phyloP scores from a whole-genome alignment of 2,888 invertebrate genomes.

The Blera fallax region DNA sequence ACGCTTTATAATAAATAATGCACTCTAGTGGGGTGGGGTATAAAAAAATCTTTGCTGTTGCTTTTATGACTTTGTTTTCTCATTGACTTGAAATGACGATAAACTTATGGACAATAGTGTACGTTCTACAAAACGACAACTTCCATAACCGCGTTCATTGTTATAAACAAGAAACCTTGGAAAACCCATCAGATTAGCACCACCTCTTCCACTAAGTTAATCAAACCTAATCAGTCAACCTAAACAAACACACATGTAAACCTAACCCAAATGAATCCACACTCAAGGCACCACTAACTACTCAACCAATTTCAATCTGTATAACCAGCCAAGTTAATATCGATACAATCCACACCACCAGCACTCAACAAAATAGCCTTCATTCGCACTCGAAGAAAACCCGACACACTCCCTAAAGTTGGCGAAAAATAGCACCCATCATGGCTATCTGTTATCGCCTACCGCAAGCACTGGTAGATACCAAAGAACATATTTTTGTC shows the following conservation, averaged over 20 bases:
- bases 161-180: neutral
- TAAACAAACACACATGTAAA: neutral
- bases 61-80: too few relatives aligned
- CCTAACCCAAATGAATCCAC: neutral
- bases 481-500: neutral
- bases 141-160: too few relatives aligned
- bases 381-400: neutral
- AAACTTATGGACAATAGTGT: too few relatives aligned
- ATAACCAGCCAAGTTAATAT: neutral
- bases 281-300: neutral
- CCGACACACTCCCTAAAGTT: neutral
- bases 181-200: too few relatives aligned
- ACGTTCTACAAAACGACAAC: too few relatives aligned
- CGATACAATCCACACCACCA: neutral
- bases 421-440: neutral
- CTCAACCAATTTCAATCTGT: neutral
- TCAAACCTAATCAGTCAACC: neutral
- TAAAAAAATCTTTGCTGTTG: too few relatives aligned
- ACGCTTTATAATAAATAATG: too few relatives aligned
- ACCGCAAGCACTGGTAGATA: neutral
- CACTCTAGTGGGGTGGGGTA: too few relatives aligned
- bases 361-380: neutral
- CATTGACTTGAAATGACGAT: too few relatives aligned
- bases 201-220: neutral
- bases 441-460: neutral